Evolutionary conservation across 2,888 invertebrate genomes (phyloP).

Genomic region (Lapara coniferarum): DNA sequence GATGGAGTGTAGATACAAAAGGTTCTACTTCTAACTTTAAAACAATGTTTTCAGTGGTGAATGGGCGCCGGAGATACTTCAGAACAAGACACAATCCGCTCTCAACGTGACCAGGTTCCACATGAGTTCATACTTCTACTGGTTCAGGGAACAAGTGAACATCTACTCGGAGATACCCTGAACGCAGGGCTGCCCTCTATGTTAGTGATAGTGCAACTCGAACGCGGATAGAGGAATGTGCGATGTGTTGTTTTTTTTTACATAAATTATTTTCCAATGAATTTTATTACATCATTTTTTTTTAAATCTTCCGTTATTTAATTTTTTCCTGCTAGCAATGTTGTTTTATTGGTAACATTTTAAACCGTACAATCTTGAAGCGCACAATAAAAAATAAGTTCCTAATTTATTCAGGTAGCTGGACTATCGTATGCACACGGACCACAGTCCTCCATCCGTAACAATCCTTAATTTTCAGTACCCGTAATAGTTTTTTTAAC

Average conservation of each 20-base stretch:
- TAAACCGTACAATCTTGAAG: not conserved
- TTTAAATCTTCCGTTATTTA: not conserved
- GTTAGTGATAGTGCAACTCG: constrained; percentile 48
- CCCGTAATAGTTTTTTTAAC: constrained; percentile 30
- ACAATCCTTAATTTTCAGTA: constrained; percentile 21
- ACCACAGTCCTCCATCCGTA: constrained; percentile 51
- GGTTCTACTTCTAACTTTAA: no score
- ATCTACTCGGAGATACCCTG: constrained; percentile 88
- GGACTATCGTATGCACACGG: constrained; percentile 31
- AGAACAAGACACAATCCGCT: constrained; percentile 86
- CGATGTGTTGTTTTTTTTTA: constrained; percentile 25
- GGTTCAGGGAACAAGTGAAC: constrained; percentile 91
- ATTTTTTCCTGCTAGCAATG: not conserved
- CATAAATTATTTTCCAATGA: constrained; percentile 18
- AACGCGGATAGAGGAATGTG: constrained; percentile 53
- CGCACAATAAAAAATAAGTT: constrained; percentile 22
- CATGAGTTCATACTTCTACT: constrained; percentile 87
- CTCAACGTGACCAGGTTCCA: constrained; percentile 87
- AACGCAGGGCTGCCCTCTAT: constrained; percentile 46
- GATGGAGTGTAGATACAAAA: no score
- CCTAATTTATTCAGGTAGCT: constrained; percentile 30
- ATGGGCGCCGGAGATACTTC: constrained; percentile 90
- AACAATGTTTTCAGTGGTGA: constrained; percentile 84
- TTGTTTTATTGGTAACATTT: not conserved
- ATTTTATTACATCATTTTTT: constrained; percentile 13